Base-by-base conservation (phyloP, 2,113 vertebrate genomes). In the Hiodon alosoides region DNA sequence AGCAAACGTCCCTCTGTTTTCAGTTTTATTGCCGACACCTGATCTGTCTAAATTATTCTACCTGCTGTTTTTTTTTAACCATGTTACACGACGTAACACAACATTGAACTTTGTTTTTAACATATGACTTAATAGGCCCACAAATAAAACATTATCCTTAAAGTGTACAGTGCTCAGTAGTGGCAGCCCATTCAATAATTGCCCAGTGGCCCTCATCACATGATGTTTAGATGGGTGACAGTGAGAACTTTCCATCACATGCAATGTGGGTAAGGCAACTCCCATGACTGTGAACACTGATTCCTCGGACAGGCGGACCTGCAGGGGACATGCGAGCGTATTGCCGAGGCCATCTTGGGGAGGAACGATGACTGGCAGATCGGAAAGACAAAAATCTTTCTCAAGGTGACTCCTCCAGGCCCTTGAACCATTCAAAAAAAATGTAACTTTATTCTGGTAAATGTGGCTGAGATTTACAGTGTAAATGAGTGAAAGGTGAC, bases 311-410 rank as follows among this genome's bases (percentile, higher is more conserved):
- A 99, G 97, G 96, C 90, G 0, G 94, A 99, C 79, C 90, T 98
- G 47, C 92, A 91, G 8, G 97, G 95, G 73, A 97, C 97, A 0
- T 98, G 97, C 81, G 92, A 96, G 84, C 92, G 94, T 72, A 98
- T 99, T 47, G 95, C 96, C 0, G 95, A 93, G 83, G 91, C 91
- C 0, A 93, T 98, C 7, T 85, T 98, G 0, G 97, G 95, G 57
- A 91, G 89, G 72, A 92, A 96, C 1, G 96, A 95, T 1, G 96
- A 99, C 82, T 99, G 97, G 97, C 94, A 98, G 88, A 98, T 99
- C 2, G 97, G 97, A 80, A 98, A 95, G 82, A 98, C 95, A 4
- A 98, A 99, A 85, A 97, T 99, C 85, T 99, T 99, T 81, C 87
- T 99, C 69, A 99, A 99, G 92, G 97, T 98, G 74, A 3, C 2